These are phyloP conservation scores for Petrosia ficiformis DNA, from an alignment of 37 sponge, comb jelly and placozoan genomes.

Conservation along the genomic window DNA sequence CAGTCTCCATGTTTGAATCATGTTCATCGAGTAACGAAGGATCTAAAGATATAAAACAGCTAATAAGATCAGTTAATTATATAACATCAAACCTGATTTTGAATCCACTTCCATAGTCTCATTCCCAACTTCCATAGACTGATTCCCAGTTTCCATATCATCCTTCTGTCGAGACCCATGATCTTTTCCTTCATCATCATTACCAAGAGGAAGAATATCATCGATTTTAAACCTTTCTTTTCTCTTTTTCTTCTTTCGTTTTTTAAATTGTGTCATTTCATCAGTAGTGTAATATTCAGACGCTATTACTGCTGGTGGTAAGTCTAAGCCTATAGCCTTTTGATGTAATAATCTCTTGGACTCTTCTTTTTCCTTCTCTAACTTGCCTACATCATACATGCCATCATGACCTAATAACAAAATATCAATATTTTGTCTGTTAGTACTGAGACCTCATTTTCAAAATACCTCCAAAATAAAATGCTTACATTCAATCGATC, in stretches of 20 bases:
- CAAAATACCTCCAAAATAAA: no score
- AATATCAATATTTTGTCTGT: constrained; percentile 67
- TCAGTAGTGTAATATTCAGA: constrained; percentile 87
- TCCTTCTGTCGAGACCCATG: constrained; percentile 24
- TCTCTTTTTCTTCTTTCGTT: constrained; percentile 76
- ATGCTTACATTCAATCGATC: no score
- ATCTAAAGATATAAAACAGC: background rate
- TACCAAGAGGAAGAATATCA: constrained; percentile 40
- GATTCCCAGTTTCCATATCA: background rate
- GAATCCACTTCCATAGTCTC: constrained; percentile 14
- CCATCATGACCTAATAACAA: constrained; percentile 63
- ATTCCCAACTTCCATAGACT: background rate
- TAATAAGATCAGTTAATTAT: no score
- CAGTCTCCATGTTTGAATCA: background rate
- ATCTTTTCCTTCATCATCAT: constrained; percentile 4
- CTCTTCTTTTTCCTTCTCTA: constrained; percentile 35
- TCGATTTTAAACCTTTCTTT: constrained; percentile 47
- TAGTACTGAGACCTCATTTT: constrained; percentile 89
- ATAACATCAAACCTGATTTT: constrained; percentile 2
- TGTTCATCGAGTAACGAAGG: constrained; percentile 6
- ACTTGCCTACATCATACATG: constrained; percentile 34
- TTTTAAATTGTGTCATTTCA: constrained; percentile 88
- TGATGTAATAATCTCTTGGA: constrained; percentile 30
- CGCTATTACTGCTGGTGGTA: constrained; percentile 45
- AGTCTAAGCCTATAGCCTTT: constrained; percentile 37